These are phyloP conservation scores for Antrozous pallidus DNA, from an alignment of 2,797 vertebrate species.

Conservation along the genomic window DNA sequence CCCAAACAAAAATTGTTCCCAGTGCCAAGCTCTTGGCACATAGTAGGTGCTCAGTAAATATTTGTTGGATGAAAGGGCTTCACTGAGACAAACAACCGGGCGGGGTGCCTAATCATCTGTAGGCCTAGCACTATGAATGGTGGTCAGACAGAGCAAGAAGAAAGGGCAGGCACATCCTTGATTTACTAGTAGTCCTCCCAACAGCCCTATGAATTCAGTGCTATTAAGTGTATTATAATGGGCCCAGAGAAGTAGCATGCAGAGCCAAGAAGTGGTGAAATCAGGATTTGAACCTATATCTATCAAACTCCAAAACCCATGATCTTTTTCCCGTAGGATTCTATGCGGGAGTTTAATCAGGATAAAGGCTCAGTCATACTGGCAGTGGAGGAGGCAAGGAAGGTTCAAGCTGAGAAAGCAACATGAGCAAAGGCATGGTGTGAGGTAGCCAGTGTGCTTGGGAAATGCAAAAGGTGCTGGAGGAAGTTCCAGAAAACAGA, in stretches of 20 bases:
- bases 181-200: background rate
- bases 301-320: background rate
- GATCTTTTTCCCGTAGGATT: background rate
- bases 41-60: background rate
- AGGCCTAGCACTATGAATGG: background rate
- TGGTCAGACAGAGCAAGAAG: background rate
- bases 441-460: background rate
- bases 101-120: too few relatives aligned
- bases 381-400: background rate
- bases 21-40: background rate
- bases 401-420: background rate
- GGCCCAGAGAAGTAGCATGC: background rate
- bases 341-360: background rate
- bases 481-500: background rate
- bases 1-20: background rate
- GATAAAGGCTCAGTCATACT: too few relatives aligned
- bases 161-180: background rate
- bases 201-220: too few relatives aligned
- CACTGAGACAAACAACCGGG: background rate
- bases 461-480: background rate
- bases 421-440: background rate
- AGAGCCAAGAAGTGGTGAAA: background rate
- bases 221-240: background rate
- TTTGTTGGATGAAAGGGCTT: background rate
- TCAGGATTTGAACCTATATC: background rate